Evolutionary conservation across 2,888 invertebrate species (phyloP), one percentile per base, ranked within the genome.

Genomic region (Zelleria hepariella): DNA sequence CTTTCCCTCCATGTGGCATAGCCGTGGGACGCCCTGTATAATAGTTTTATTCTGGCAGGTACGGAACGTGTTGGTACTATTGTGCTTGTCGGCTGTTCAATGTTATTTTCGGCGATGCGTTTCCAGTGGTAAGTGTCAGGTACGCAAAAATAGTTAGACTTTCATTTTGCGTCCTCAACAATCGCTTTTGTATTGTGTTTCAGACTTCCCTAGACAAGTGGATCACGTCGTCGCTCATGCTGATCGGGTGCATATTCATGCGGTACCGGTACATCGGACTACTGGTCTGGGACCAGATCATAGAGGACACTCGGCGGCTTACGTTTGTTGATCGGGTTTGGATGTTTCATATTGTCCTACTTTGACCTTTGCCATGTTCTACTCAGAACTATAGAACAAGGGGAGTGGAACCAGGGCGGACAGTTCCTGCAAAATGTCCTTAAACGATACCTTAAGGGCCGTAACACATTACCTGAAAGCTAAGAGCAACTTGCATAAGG

Each of bases 51-150:
- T 55, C 63, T 71, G 69, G n/a, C 75, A 87, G 87, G 62, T 87
- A 86, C 64, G 57, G 65, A 32, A 64, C 74, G 1, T 85, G 86
- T 62, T 85, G 76, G 74, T 88, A 88, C 62, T 87, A 80, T 62
- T 78, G 81, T 60, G 67, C 80, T 4, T 80, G 85, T 62, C 82
- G 84, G 0, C 70, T 82, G 48, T 83, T 77, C 62, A 86, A 86
- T 61, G 75, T 80, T 2, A 73, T 84, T 59, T 88, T 86, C 67
- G 87, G 87, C 2, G 87, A 88, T 63, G 63, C 78, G 1, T 88
- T 81, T 71, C 86, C 87, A 25, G 53, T 78, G 59, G 87, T 86
- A 66, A 79, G 75, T 60, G 52, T n/a, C n/a, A n/a, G n/a, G n/a
- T n/a, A n/a, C n/a, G n/a, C n/a, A n/a, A 6, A 32, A 42, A 42